Evolutionary conservation across 2,888 invertebrate species (phyloP).

Genomic region (Linnaemya tessellans): DNA sequence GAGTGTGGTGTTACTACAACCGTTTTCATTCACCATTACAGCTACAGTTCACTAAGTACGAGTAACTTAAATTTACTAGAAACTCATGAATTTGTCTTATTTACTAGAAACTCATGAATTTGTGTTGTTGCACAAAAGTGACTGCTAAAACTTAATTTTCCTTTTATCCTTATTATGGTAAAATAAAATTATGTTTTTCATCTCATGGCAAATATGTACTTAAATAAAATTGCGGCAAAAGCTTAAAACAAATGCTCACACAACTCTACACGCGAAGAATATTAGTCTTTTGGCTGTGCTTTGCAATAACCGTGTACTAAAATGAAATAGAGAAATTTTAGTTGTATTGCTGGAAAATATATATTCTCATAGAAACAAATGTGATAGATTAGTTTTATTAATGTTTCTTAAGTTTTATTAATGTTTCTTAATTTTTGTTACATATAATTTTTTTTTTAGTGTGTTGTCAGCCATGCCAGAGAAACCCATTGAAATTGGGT

Average conservation of each 20-base stretch:
- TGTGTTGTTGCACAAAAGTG: slow-evolving; percentile 13
- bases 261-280: not conserved
- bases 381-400: too few species aligned
- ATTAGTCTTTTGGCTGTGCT: not conserved
- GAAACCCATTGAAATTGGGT: too few species aligned
- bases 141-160: slow-evolving; percentile 16
- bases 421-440: too few species aligned
- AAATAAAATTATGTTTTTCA: not conserved
- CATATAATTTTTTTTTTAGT: too few species aligned
- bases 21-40: slow-evolving; percentile 6
- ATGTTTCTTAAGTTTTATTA: too few species aligned
- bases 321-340: too few species aligned
- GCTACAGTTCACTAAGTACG: slow-evolving; percentile 20
- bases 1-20: slow-evolving; percentile 8
- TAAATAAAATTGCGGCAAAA: slow-evolving; percentile 45
- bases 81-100: slow-evolving; percentile 30
- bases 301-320: too few species aligned
- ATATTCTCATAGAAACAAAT: too few species aligned
- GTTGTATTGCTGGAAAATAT: too few species aligned
- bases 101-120: slow-evolving; percentile 26
- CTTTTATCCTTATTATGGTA: slow-evolving; percentile 5
- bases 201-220: slow-evolving; percentile 26
- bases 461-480: too few species aligned
- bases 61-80: slow-evolving; percentile 44
- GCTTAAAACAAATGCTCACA: not conserved